These are phyloP conservation scores for Ophioderma brevispina DNA, from an alignment of 35 echinoderm and acorn worm genomes.

Conservation along the genomic window DNA sequence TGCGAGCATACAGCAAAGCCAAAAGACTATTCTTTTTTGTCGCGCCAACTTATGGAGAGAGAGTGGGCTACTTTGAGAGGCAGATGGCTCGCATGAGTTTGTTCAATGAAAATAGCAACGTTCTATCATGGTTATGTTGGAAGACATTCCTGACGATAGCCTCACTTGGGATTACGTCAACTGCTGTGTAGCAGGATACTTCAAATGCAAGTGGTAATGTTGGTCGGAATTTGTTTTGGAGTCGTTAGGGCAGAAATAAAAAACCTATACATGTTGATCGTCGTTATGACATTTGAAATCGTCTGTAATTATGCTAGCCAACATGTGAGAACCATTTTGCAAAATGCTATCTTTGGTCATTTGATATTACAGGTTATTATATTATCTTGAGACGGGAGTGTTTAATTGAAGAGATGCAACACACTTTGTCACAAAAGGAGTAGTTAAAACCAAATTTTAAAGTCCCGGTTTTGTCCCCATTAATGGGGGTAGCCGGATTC, in stretches of 20 bases:
- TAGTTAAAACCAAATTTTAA: too few relatives aligned
- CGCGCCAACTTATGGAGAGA: not conserved
- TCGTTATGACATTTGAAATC: not conserved
- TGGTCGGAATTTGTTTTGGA: not conserved
- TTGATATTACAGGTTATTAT: too few relatives aligned
- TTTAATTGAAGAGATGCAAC: too few relatives aligned
- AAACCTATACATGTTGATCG: not conserved
- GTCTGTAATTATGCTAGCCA: too few relatives aligned
- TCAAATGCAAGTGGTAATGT: not conserved
- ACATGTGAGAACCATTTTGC: too few relatives aligned
- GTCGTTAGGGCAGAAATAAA: not conserved
- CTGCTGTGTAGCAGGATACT: not conserved
- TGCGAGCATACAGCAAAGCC: not conserved
- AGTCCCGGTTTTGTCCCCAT: too few relatives aligned
- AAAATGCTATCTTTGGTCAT: too few relatives aligned
- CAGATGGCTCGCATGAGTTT: constrained; percentile 6
- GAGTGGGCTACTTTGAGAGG: constrained; percentile 29
- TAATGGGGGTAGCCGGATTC: too few relatives aligned
- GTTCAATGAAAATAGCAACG: not conserved
- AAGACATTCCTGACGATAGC: not conserved
- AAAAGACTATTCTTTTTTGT: constrained; percentile 18
- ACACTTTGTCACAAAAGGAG: too few relatives aligned
- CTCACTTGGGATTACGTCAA: not conserved
- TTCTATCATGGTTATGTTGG: not conserved
- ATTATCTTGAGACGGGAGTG: too few relatives aligned